Conservation (phyloP, 1,140 invertebrate species). For the Belonocnema kinseyi region DNA sequence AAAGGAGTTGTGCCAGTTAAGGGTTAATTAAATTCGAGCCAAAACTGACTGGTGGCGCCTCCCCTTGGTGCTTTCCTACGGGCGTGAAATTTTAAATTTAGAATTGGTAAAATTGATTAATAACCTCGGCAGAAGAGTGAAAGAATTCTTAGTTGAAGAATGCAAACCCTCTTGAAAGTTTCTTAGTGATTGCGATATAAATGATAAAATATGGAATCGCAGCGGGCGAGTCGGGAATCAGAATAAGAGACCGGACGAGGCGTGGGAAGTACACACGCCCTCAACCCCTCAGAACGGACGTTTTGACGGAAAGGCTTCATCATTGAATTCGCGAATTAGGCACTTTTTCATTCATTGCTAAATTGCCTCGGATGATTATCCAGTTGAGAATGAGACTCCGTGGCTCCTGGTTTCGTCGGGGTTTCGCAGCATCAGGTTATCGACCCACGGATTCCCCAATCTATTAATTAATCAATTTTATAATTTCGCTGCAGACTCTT, state of each 20-base stretch:
- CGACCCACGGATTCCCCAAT: constrained; percentile 43
- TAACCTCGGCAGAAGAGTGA: no score
- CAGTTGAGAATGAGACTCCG: constrained; percentile 48
- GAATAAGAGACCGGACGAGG: not conserved
- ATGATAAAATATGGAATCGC: not conserved
- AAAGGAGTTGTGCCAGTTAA: no score
- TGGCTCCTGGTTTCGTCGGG: constrained; percentile 40
- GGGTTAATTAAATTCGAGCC: no score
- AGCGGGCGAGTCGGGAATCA: constrained; percentile 9
- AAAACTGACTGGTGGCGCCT: no score
- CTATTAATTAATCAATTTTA: not conserved
- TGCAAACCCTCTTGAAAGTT: not conserved
- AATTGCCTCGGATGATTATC: constrained; percentile 53
- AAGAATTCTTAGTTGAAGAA: no score
- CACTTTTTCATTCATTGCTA: constrained; percentile 59
- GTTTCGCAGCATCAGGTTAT: constrained; percentile 51
- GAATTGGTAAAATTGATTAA: no score
- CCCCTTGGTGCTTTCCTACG: no score
- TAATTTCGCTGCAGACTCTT: no score
- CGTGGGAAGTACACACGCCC: constrained; percentile 53
- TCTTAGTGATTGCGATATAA: not conserved
- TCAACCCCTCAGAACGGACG: constrained; percentile 38
- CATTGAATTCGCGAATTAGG: constrained; percentile 50
- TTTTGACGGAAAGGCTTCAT: constrained; percentile 52
- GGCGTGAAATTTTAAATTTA: no score